Evolutionary conservation across 2,113 vertebrate species (phyloP).

Genomic region (Strix uralensis): DNA sequence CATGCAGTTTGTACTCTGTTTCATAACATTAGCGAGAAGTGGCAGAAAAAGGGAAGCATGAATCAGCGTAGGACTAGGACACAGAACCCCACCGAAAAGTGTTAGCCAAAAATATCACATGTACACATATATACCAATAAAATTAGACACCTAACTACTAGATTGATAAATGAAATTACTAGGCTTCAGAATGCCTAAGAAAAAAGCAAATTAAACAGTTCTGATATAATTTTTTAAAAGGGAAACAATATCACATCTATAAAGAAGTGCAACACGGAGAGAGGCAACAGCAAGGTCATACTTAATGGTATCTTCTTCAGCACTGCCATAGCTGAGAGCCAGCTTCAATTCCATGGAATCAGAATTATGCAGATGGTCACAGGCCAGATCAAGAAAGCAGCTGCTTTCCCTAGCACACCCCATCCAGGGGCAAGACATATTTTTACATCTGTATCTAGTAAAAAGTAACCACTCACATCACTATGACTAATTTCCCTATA

Average conservation of each 20-base stretch:
- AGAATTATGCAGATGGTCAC: background rate
- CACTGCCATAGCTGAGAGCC: background rate
- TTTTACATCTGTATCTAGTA: background rate
- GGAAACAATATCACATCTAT: background rate
- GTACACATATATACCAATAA: background rate
- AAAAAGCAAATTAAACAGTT: background rate
- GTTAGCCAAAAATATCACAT: background rate
- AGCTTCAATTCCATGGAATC: background rate
- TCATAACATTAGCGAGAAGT: background rate
- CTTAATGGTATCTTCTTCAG: background rate
- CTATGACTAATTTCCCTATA: background rate
- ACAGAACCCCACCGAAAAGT: background rate
- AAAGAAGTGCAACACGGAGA: background rate
- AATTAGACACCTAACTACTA: background rate
- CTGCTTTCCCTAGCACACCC: background rate
- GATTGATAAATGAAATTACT: background rate
- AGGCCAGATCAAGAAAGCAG: background rate
- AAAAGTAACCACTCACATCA: background rate
- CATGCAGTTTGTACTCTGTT: background rate
- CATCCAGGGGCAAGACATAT: background rate
- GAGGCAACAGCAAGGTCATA: background rate
- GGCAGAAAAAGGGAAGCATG: background rate
- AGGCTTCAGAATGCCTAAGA: background rate
- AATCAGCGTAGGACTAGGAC: background rate
- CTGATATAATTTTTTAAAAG: background rate